Evolutionary conservation across 1,140 invertebrate species (phyloP).

Genomic region (Proales similis): DNA sequence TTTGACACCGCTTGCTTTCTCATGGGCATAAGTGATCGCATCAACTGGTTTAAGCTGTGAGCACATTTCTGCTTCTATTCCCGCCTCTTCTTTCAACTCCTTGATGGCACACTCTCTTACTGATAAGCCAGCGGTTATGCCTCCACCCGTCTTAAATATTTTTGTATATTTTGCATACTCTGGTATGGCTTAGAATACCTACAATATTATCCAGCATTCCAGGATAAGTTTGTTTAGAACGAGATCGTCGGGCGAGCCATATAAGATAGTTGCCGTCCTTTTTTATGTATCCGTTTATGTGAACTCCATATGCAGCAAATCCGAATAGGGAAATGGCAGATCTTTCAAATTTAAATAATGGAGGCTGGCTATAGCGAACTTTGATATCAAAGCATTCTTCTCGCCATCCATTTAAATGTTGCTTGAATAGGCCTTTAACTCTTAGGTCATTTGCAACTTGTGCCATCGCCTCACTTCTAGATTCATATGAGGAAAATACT

Average conservation of each 20-base stretch:
- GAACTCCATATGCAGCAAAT: conserved; percentile 81
- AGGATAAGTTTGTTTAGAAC: conserved; percentile 86
- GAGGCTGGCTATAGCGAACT: conserved; percentile 18
- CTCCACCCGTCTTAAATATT: conserved; percentile 64
- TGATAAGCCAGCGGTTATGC: conserved; percentile 74
- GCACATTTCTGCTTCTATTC: conserved; percentile 50
- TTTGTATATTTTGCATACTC: background rate
- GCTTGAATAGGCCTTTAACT: background rate
- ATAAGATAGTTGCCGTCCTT: conserved; percentile 52
- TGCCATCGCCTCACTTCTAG: conserved; percentile 1
- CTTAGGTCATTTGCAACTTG: background rate
- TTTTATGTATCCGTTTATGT: conserved; percentile 79
- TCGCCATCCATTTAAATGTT: conserved; percentile 21
- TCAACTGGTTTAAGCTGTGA: conserved; percentile 46
- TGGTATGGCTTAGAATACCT: conserved; percentile 27
- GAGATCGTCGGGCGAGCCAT: conserved; percentile 81
- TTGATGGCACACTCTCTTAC: conserved; percentile 80
- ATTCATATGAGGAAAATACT: conserved; percentile 1
- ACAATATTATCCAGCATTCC: conserved; percentile 89
- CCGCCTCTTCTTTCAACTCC: conserved; percentile 86
- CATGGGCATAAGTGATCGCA: conserved; percentile 69
- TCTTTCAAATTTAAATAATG: conserved; percentile 45
- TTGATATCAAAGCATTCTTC: conserved; percentile 13
- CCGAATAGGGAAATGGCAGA: conserved; percentile 65
- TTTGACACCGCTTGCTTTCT: conserved; percentile 80